Conservation (phyloP, 2,888 invertebrate genomes). For the Xestobium rufovillosum region DNA sequence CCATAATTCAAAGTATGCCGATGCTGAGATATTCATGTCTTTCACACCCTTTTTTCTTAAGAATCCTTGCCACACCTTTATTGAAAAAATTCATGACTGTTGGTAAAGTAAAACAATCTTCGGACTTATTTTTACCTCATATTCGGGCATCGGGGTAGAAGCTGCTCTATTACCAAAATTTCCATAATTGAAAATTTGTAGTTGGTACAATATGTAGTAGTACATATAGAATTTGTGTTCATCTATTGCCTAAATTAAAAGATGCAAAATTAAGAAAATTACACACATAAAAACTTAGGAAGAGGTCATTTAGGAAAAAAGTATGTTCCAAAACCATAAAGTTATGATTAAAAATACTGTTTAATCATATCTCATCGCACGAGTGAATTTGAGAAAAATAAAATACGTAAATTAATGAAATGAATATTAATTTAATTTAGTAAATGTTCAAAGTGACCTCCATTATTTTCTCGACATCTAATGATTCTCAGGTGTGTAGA, state of each 20-base stretch:
- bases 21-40: constrained; percentile 40
- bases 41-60: constrained; percentile 41
- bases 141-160: constrained; percentile 39
- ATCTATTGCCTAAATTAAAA: constrained; percentile 43
- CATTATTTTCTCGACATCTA: too few species aligned
- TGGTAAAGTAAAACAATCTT: too few species aligned
- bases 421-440: too few species aligned
- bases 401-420: too few species aligned
- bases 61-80: constrained; percentile 46
- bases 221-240: constrained; percentile 47
- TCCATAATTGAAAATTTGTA: constrained; percentile 43
- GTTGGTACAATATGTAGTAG: constrained; percentile 48
- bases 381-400: too few species aligned
- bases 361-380: too few species aligned
- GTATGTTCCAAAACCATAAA: too few species aligned
- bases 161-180: constrained; percentile 41
- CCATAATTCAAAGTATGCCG: constrained; percentile 47
- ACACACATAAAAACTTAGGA: too few species aligned
- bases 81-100: constrained; percentile 15
- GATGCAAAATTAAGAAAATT: constrained; percentile 12
- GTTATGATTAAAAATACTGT: too few species aligned
- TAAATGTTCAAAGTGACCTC: too few species aligned
- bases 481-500: too few species aligned
- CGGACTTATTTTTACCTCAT: constrained; percentile 38
- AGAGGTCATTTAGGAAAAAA: too few species aligned